phyloP scores from a whole-genome alignment of 92 coral and sea anemone genomes.

The Micromussa lordhowensis region DNA sequence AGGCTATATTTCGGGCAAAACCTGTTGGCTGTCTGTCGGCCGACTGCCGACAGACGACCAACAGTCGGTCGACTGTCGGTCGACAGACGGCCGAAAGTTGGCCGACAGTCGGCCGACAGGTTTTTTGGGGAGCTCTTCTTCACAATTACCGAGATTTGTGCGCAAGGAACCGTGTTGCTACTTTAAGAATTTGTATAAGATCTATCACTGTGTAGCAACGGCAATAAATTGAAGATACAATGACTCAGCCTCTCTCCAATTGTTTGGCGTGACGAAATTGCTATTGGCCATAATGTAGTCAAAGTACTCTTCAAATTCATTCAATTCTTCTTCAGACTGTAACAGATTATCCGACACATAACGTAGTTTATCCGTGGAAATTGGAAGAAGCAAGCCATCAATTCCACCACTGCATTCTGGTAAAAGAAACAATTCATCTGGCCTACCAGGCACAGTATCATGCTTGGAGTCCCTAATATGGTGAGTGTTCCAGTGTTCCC shows the following conservation, averaged over 20 bases:
- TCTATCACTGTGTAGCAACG: conserved; percentile 47
- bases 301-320: conserved; percentile 56
- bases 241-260: conserved; percentile 25
- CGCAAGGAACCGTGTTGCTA: no score
- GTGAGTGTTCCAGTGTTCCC: conserved; percentile 73
- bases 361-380: conserved; percentile 20
- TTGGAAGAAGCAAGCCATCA: conserved; percentile 37
- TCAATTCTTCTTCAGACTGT: conserved; percentile 30
- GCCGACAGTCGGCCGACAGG: no score
- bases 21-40: no score
- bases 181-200: no score
- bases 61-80: no score
- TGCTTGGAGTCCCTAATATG: conserved; percentile 64
- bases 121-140: no score
- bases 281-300: conserved; percentile 38
- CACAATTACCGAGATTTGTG: no score
- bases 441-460: conserved; percentile 70
- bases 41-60: no score
- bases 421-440: conserved; percentile 31
- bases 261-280: conserved; percentile 44
- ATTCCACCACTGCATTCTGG: conserved; percentile 29
- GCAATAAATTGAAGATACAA: conserved; percentile 23
- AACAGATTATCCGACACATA: conserved; percentile 29
- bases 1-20: no score
- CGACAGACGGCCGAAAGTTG: no score